Evolutionary conservation across 2,797 vertebrate genomes (phyloP), one percentile per base, ranked within the genome.

Genomic region (Ispidina lecontei): DNA sequence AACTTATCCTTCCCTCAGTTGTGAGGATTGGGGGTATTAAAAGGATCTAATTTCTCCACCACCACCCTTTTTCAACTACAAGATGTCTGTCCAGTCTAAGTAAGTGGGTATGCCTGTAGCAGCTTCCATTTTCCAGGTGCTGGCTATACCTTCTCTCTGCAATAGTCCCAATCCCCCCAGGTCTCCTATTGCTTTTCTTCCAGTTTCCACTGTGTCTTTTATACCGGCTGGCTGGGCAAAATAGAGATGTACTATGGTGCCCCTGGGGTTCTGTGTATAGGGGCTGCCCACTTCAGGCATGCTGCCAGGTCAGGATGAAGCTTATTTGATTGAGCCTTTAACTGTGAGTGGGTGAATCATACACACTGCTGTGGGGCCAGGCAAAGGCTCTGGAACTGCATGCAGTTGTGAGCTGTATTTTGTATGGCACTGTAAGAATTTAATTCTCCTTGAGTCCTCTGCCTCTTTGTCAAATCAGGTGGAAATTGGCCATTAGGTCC

Each of bases 311-410:
- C 71, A 84, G 69, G 55, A 55, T 84, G 55, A 88, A 85, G 81
- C 73, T 77, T 81, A 46, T 90, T 46, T 74, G 37, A 76, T 64
- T 95, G 49, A 86, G 77, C 31, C n/a, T 87, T 60, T 64, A 37
- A 55, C 39, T 81, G 64, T 41, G 65, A 74, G 54, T 52, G 60
- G 37, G 56, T 90, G 90, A 95, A 93, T 90, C 86, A 82, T 25
- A 7, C 21, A 14, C 21, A 12, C 21, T 76, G 84, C 86, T 90
- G 56, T 90, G 81, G 64, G 74, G 90, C 68, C 78, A 87, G 56
- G 59, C 26, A 76, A 82, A 94, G 56, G 37, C 56, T 89, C 70
- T 37, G 58, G 49, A 65, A 77, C 54, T 47, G 43, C 9, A 1
- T n/a, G 78, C 58, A 41, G 22, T 79, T 84, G 71, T 2, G 8